phyloP scores from a whole-genome alignment of 2,113 vertebrate species.

The Platycercus adscitus region DNA sequence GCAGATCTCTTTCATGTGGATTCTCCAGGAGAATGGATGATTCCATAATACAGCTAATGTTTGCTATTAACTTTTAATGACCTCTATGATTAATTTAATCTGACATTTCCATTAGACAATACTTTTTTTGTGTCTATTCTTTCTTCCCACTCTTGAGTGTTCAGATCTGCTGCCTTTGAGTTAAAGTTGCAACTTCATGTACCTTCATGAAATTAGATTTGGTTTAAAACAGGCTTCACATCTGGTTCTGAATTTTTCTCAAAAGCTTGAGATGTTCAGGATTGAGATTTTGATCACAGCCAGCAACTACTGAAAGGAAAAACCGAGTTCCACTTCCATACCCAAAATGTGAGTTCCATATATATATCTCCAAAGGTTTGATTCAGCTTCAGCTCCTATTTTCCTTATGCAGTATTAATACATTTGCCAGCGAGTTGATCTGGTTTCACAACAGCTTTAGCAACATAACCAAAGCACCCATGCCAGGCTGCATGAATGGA shows the following conservation, averaged over 20 bases:
- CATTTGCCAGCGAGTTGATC: not conserved
- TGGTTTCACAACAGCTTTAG: conserved; percentile 24
- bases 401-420: not conserved
- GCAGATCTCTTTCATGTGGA: not conserved
- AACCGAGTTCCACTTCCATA: not conserved
- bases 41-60: not conserved
- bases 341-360: not conserved
- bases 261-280: not conserved
- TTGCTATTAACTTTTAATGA: conserved; percentile 7
- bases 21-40: not conserved
- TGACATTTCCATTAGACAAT: conserved; percentile 3
- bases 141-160: not conserved
- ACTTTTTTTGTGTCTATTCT: not conserved
- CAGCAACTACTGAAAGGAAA: conserved; percentile 15
- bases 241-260: not conserved
- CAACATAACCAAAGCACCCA: conserved; percentile 49
- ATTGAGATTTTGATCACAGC: not conserved
- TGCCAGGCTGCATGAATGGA: conserved; percentile 52
- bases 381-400: not conserved
- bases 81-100: conserved; percentile 37
- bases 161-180: not conserved
- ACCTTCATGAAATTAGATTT: not conserved
- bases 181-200: conserved; percentile 12
- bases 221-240: not conserved
- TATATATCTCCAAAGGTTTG: not conserved